Percentiles rank a stretch among this genome's conserved stretches.
phyloP scores from a whole-genome alignment of 2,888 invertebrate genomes.

The Ichneumoninae sp. region DNA sequence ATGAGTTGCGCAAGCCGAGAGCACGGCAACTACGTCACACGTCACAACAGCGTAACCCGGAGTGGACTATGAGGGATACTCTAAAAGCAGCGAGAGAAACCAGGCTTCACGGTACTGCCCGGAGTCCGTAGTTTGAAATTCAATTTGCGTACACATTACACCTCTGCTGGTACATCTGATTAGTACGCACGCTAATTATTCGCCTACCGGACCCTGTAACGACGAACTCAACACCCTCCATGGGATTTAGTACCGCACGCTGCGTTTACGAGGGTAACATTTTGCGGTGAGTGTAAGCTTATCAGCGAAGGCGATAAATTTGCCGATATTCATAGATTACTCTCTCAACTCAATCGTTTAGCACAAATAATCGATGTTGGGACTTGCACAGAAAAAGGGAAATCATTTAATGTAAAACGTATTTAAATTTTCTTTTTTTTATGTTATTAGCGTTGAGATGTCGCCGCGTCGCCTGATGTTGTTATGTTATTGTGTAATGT shows the following conservation, averaged over 20 bases:
- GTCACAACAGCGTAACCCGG: conserved; percentile 42
- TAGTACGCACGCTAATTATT: conserved; percentile 58
- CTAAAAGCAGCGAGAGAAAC: conserved; percentile 22
- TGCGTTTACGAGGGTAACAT: not conserved
- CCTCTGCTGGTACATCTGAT: conserved; percentile 45
- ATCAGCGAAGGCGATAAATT: not conserved
- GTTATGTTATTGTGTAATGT: too few species aligned
- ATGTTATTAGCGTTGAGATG: too few species aligned
- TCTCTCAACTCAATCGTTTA: not conserved
- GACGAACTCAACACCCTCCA: conserved; percentile 9
- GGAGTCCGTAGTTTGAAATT: conserved; percentile 47
- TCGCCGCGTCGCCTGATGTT: too few species aligned
- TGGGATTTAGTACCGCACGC: not conserved
- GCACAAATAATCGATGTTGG: too few species aligned
- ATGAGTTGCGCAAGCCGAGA: conserved; percentile 76
- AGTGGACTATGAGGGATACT: conserved; percentile 35
- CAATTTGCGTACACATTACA: conserved; percentile 63
- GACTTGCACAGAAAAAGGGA: too few species aligned
- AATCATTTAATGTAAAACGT: too few species aligned
- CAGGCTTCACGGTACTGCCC: conserved; percentile 3
- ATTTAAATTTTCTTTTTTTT: too few species aligned
- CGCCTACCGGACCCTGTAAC: conserved; percentile 14
- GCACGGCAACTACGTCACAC: conserved; percentile 42
- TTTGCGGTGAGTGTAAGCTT: not conserved
- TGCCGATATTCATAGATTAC: not conserved